These are phyloP conservation scores for Acipenser transmontanus DNA, from an alignment of 2,797 vertebrate species.

Conservation along the genomic window DNA sequence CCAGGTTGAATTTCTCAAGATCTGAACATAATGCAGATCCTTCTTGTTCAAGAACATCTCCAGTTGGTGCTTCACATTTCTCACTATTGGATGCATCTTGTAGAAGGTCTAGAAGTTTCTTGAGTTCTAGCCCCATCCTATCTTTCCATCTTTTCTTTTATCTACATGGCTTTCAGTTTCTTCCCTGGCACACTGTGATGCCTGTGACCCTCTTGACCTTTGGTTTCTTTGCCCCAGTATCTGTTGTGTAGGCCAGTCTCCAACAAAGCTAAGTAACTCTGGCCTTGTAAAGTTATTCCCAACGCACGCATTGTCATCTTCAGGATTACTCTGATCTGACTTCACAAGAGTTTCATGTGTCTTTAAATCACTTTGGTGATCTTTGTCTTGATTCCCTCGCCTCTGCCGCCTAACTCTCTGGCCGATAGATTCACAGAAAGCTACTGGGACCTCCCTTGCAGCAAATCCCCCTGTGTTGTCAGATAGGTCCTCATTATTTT, in stretches of 20 bases:
- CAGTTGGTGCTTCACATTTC: neutral
- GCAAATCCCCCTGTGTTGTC: neutral
- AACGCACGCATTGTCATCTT: too few species aligned
- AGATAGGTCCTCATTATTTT: neutral
- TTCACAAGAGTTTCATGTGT: too few species aligned
- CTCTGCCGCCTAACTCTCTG: constrained; percentile 54
- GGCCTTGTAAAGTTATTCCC: constrained; percentile 19
- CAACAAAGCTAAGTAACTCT: constrained; percentile 67
- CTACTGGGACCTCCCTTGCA: constrained; percentile 27
- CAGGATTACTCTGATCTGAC: constrained; percentile 13
- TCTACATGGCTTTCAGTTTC: constrained; percentile 8
- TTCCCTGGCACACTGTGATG: constrained; percentile 21
- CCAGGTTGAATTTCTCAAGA: neutral
- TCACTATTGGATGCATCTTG: neutral
- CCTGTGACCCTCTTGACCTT: constrained; percentile 46
- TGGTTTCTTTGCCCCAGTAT: constrained; percentile 68
- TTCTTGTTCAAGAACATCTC: neutral
- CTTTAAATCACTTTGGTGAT: neutral
- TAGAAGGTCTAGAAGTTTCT: neutral
- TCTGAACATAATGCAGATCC: neutral
- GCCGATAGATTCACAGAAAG: constrained; percentile 55
- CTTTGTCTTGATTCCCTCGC: constrained; percentile 3
- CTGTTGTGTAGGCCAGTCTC: constrained; percentile 81
- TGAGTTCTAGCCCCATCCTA: neutral
- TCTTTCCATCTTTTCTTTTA: constrained; percentile 9